These are phyloP conservation scores for Stercorarius parasiticus DNA, from an alignment of 2,113 vertebrate species.

Conservation along the genomic window DNA sequence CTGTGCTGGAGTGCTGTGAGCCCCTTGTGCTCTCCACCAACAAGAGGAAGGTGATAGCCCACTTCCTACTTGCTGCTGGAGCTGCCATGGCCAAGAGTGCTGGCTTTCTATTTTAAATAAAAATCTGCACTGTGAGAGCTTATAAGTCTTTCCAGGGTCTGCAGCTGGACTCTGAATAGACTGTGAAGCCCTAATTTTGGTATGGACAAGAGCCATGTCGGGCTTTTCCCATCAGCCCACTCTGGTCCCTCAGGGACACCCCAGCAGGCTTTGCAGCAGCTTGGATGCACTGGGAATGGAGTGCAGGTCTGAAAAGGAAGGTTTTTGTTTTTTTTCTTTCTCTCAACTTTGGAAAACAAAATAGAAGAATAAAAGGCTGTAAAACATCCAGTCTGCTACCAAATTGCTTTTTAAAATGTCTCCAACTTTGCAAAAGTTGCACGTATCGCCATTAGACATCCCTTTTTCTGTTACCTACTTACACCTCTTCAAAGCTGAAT, in stretches of 20 bases:
- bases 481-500: slow-evolving; percentile 32
- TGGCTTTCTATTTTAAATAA: background rate
- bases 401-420: slow-evolving; percentile 14
- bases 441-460: background rate
- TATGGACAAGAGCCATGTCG: background rate
- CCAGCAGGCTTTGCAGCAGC: background rate
- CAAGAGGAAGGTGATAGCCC: background rate
- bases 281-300: background rate
- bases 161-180: background rate
- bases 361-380: background rate
- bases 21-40: background rate
- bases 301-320: background rate
- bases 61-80: background rate
- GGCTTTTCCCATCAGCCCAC: background rate
- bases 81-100: background rate
- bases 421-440: slow-evolving; percentile 26
- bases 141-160: background rate
- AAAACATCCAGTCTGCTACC: background rate
- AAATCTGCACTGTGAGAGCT: background rate
- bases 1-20: background rate
- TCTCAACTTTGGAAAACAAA: slow-evolving; percentile 34
- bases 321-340: background rate
- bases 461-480: slow-evolving; percentile 39
- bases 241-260: background rate
- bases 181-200: background rate